Base-by-base conservation (phyloP, 2,113 vertebrate species). In the Pseudorectes ferrugineus region DNA sequence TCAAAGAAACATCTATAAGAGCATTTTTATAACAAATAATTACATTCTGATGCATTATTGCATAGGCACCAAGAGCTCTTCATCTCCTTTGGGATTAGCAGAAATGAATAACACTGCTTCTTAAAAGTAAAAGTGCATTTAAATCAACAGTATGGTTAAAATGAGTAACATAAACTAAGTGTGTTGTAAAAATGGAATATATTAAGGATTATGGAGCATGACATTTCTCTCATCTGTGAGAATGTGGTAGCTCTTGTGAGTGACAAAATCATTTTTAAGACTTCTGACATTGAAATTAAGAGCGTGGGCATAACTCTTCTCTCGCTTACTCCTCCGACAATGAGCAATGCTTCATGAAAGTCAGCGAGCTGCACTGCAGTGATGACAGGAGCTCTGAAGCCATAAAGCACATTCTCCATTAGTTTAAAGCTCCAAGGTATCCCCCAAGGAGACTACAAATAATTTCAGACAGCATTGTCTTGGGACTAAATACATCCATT, bases 1-100 rank as follows among this genome's bases (percentile, higher is more conserved):
- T 90, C 78, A 88, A 93, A 89, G 85, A 85, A 89, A 93, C 68
- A 67, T 52, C 81, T 67, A 7, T 77, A 96, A 90, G 67, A 74
- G 75, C 90, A 86, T 88, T 96, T 93, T 85, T 88, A 90, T 92
- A 95, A 92, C 66, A 88, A 95, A 96, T 96, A 94, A 96, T 94
- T 97, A 85, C 85, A 55, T 91, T 85, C 67, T 83, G 82, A 88
- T 92, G 81, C 88, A 93, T 89, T 93, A 94, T 42, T 87, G 52
- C 94, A 70, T 36, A 88, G 79, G 85, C 63, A 88, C 49, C 51
- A 85, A 85, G 80, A 88, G 88, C 79, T 86, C 85, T 83, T 73
- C 31, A 48, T 71, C 85, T 94, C 93, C 93, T 77, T 38, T 88
- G 94, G 90, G 95, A 95, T 88, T 89, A 88, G 67, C 33, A 85